These are phyloP conservation scores for Megaustenia siamemsis DNA, from an alignment of 2,888 invertebrate species.

Conservation along the genomic window DNA sequence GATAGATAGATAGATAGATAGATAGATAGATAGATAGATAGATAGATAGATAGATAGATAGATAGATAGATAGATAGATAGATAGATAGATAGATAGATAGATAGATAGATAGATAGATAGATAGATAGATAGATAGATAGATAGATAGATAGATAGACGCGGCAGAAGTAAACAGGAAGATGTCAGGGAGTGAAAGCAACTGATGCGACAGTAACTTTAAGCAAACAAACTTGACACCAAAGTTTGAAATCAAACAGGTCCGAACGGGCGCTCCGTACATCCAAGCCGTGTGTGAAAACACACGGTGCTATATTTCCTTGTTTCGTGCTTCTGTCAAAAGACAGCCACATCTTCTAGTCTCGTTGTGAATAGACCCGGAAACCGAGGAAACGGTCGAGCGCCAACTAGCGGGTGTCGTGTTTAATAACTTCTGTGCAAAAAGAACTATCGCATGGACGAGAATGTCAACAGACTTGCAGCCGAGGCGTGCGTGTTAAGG, in stretches of 20 bases:
- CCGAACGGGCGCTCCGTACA: background rate
- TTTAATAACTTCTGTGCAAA: conserved; percentile 7
- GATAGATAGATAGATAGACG: background rate
- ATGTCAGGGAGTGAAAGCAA: background rate
- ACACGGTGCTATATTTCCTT: conserved; percentile 34
- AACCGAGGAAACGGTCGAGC: conserved; percentile 1
- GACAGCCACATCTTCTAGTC: conserved; percentile 19
- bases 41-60: no score
- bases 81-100: no score
- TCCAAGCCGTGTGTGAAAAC: conserved; percentile 42
- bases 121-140: background rate
- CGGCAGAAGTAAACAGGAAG: no score
- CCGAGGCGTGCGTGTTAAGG: background rate
- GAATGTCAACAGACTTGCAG: background rate
- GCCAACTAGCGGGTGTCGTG: conserved; percentile 32
- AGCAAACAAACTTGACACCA: conserved; percentile 33
- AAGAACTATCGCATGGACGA: background rate
- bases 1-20: no score
- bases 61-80: no score
- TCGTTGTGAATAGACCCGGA: conserved; percentile 36
- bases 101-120: no score
- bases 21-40: no score
- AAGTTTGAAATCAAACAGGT: background rate
- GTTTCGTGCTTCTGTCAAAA: conserved; percentile 43
- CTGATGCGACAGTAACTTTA: conserved; percentile 16